Evolutionary conservation across 2,797 vertebrate species (phyloP), one percentile per base, ranked within the genome.

Genomic region (Danio choprae): DNA sequence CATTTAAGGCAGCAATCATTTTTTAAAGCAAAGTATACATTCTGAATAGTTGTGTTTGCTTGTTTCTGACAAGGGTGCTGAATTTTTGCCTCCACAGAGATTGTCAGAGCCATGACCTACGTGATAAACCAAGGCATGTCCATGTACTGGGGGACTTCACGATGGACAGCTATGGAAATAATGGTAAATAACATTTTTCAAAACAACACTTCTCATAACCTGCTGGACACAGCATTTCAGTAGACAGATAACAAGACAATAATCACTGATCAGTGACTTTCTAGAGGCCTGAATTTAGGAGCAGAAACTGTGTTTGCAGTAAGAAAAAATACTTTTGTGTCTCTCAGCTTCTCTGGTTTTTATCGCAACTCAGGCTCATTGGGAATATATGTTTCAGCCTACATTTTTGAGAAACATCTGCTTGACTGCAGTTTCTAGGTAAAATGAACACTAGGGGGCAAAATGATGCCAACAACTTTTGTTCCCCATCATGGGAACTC

Each of bases 71-170:
- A 22, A 55, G 40, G 0, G 6, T 20, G 43, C 4, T 69, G 53
- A 4, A 22, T 73, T 13, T 53, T 58, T 74, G 4, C 73, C 16
- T 80, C 10, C 15, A n/a, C 58, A 99, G 98, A 99, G 88, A 99
- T 98, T 0, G 98, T 99, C 59, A 94, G 98, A 15, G 98, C 98
- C 0, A 99, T 99, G 98, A 99, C 97, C 0, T 95, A 98, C 0
- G 97, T 99, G 41, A 99, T 99, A 82, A 98, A 99, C 87, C 98
- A 99, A 84, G 98, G 98, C 36, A 99, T 99, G 98, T 94, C 97
- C 0, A 99, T 99, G 98, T 99, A 99, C 92, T 99, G 98, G 98
- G 98, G 98, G 5, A 99, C 98, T 0, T 99, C 98, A 0, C 94
- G 98, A 72, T 99, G 98, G 98, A 98, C 96, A 0, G 97, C 97